A percentile compares a stretch with the other conserved stretches of the same genome.
phyloP scores from a whole-genome alignment of 2,888 invertebrate genomes.

The Geophilus truncorum region DNA sequence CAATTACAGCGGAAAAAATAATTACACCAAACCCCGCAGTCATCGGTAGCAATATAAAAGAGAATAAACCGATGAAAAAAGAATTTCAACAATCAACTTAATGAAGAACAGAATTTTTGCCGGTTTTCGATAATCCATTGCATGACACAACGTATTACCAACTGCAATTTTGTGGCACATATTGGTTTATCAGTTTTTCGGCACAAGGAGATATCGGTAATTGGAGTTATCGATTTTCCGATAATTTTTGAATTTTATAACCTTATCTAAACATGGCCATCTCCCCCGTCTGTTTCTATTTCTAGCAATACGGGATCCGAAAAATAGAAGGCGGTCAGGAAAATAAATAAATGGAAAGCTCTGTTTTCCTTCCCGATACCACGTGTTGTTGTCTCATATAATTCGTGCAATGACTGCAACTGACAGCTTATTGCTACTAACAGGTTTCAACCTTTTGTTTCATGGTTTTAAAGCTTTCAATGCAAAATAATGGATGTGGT shows the following conservation, averaged over 20 bases:
- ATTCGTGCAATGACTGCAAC: conserved; percentile 6
- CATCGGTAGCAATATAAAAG: not conserved
- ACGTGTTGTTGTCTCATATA: conserved; percentile 8
- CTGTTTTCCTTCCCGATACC: not conserved
- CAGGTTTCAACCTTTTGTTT: conserved; percentile 23
- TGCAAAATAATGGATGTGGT: not conserved
- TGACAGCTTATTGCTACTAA: conserved; percentile 13
- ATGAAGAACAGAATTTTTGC: not conserved
- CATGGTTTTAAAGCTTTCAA: not conserved
- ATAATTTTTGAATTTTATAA: conserved; percentile 25
- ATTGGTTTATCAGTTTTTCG: conserved; percentile 16
- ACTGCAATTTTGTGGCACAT: conserved; percentile 14
- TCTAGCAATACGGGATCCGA: not conserved
- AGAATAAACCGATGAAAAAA: not conserved
- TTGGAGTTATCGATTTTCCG: conserved; percentile 1
- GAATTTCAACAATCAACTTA: not conserved
- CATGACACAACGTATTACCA: not conserved
- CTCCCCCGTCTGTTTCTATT: not conserved
- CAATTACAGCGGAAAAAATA: no score
- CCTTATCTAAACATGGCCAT: not conserved
- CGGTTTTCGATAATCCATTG: not conserved
- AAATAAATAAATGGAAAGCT: not conserved
- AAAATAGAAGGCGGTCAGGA: not conserved
- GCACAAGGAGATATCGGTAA: not conserved
- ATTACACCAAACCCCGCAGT: no score